Evolutionary conservation across 2,888 invertebrate species (phyloP), one percentile per base, ranked within the genome.

Genomic region (Gymnoscelis rufifasciata): DNA sequence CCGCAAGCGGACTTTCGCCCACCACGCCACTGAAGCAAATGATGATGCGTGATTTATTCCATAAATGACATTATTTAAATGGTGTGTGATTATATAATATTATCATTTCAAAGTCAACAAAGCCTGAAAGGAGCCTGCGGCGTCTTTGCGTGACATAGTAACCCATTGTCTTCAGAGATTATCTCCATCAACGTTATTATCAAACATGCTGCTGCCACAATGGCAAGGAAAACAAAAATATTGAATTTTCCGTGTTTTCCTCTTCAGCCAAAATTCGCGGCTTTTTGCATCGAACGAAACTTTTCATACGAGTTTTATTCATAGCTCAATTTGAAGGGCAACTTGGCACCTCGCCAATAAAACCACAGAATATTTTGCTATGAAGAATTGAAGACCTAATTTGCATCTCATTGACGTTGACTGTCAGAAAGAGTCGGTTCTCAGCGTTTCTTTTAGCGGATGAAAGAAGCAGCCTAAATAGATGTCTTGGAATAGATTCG

Each of bases 401-500:
- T 38, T 45, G 43, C 44, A 40, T 39, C 19, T 43, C 38, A 47
- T 45, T 47, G 47, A 35, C 19, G 36, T 12, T 28, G 47, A 41
- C 44, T 43, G 29, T 36, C 36, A 33, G 15, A 40, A 47, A 49
- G 37, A 42, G 47, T 54, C 54, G 48, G 41, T 30, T 45, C 39
- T 43, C 40, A 26, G 48, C 43, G 51, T 49, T 56, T 43, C 45
- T 39, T 44, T 56, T 47, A 24, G 30, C 31, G 23, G 42, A 40
- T 42, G 46, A 52, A 49, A 52, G 54, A 49, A 43, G 42, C 42
- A 45, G 43, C 36, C 43, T 51, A 52, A 46, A 51, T 46, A 46
- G 42, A 54, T 62, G 62, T 57, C 47, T 57, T 52, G 47, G 59
- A 60, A 54, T 39, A 64, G 60, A 67, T 62, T 60, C 59, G 59